Evolutionary conservation across 2,888 invertebrate genomes (phyloP).

Genomic region (Eupelmus urozonus): DNA sequence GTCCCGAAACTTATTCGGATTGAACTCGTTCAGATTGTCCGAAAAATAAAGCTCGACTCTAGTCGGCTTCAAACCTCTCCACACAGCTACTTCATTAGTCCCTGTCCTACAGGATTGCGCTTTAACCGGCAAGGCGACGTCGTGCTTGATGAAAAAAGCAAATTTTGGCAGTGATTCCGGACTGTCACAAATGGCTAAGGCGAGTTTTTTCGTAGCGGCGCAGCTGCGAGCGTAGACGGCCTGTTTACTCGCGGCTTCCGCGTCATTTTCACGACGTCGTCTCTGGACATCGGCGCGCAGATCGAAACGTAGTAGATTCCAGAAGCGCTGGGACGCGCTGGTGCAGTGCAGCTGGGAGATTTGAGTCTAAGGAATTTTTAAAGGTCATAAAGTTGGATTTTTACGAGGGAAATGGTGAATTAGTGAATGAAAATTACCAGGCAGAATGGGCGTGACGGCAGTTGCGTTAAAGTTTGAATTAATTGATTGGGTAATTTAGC

Average conservation of each 20-base stretch:
- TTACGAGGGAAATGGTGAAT: too few species aligned
- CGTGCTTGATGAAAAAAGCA: neutral
- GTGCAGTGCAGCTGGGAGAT: slow-evolving; percentile 3
- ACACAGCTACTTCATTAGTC: neutral
- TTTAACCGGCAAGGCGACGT: neutral
- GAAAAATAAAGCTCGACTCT: too few species aligned
- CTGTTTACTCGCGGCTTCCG: too few species aligned
- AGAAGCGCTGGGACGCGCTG: neutral
- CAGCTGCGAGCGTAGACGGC: neutral
- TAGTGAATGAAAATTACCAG: neutral
- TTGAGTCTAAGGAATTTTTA: neutral
- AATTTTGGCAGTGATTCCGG: neutral
- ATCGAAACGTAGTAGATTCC: slow-evolving; percentile 2
- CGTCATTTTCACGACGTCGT: neutral
- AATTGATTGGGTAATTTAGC: too few species aligned
- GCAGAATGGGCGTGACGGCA: neutral
- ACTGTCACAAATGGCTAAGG: slow-evolving; percentile 8
- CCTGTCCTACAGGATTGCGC: neutral
- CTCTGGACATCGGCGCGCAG: too few species aligned
- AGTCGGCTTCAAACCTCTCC: neutral
- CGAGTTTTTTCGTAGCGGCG: neutral
- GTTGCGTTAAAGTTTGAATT: neutral
- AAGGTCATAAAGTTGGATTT: too few species aligned
- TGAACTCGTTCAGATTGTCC: too few species aligned
- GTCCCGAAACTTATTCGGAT: neutral